phyloP scores from a whole-genome alignment of 2,888 invertebrate genomes.

The Drosophila kambysellisi region DNA sequence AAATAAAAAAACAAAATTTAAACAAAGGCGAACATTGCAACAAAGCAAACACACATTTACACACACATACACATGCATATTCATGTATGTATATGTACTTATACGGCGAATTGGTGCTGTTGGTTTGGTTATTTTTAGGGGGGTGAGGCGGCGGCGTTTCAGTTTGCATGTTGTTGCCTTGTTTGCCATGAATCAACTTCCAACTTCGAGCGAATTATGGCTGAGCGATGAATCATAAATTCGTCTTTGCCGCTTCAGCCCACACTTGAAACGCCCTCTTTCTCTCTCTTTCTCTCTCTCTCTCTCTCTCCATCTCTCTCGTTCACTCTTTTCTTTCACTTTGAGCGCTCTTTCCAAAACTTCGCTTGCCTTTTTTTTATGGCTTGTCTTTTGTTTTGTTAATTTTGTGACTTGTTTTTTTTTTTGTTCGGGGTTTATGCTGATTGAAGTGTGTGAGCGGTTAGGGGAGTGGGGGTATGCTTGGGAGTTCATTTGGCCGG shows the following conservation, averaged over 20 bases:
- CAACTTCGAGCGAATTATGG: conserved; percentile 70
- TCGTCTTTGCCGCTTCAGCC: conserved; percentile 39
- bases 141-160: conserved; percentile 5
- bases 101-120: conserved; percentile 47
- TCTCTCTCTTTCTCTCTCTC: too few species aligned
- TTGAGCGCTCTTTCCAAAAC: conserved; percentile 41
- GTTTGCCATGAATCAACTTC: conserved; percentile 76
- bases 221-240: conserved; percentile 61
- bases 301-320: conserved; percentile 7
- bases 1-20: neutral
- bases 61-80: conserved; percentile 2
- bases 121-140: neutral
- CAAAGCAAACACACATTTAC: neutral
- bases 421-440: conserved; percentile 24
- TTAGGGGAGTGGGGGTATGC: conserved; percentile 4
- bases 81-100: conserved; percentile 33
- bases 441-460: conserved; percentile 27
- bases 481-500: conserved; percentile 42
- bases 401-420: conserved; percentile 53
- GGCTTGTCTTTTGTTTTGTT: conserved; percentile 62
- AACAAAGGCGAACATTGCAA: conserved; percentile 53
- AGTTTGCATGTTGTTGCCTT: conserved; percentile 58
- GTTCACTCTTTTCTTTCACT: conserved; percentile 51
- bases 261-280: conserved; percentile 39
- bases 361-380: conserved; percentile 44